Base-by-base conservation (phyloP, 2,888 invertebrate species). In the Drosophila robusta region DNA sequence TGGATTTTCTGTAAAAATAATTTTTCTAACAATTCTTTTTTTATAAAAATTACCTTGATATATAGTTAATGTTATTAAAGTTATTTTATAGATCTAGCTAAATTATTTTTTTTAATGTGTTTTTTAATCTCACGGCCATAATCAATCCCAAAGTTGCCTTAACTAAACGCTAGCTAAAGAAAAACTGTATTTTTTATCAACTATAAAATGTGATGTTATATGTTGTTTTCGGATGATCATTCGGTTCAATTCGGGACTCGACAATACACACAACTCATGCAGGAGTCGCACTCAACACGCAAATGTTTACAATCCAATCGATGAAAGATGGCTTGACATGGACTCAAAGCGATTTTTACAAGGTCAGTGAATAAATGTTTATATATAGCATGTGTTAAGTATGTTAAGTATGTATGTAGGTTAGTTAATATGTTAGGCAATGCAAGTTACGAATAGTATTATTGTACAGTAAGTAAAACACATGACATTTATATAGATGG, bases 391-490 rank as follows among this genome's bases (percentile, higher is more conserved):
- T 45, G 46, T 68, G 24, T 52, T 68, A 60, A 34, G 38, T 71
- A 56, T 60, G 29, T 29, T 29, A 9, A 29, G 39, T 70, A 44
- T 46, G 36, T 41, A 51, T 67, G 51, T 67, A 50, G 60, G 52
- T 66, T 56, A 66, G 65, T 78, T 46, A 71, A 56, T 73, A 60
- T 64, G 52, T 69, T 62, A 87, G 79, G 73, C 74, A 63, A 77
- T 79, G 76, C 63, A 63, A 70, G 67, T 64, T 64, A 74, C 67
- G 71, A 65, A 34, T 54, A 61, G 49, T 61, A 49, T 41, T 69
- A 50, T 62, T 57, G 75, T 79, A 77, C 71, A 78, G 81, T 74
- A 86, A 81, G 63, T 74, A 80, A 83, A 82, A 81, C 77, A 69
- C 64, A 70, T 82, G 76, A 82, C 68, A 70, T 18, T 50, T 52